A percentile compares a stretch with the other conserved stretches of the same genome.
phyloP scores from a whole-genome alignment of 2,113 vertebrate genomes.

The Tursiops truncatus region DNA sequence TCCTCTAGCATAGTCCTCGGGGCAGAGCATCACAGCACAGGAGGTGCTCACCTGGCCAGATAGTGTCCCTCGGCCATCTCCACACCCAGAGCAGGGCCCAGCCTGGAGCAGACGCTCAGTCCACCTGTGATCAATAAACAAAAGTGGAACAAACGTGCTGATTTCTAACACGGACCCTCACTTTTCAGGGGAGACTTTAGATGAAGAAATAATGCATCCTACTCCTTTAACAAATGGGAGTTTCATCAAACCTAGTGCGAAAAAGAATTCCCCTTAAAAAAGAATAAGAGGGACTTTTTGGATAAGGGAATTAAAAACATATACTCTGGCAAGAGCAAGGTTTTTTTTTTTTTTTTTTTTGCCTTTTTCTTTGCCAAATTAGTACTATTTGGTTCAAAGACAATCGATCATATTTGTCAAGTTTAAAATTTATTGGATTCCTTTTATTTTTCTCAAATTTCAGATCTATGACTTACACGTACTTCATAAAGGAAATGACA shows the following conservation, averaged over 20 bases:
- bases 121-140: background rate
- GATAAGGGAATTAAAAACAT: slow-evolving; percentile 47
- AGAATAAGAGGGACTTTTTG: background rate
- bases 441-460: background rate
- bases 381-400: slow-evolving; percentile 38
- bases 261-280: background rate
- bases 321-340: background rate
- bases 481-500: background rate
- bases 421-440: background rate
- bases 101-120: no score
- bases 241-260: background rate
- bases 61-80: fast-evolving
- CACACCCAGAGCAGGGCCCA: fast-evolving
- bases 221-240: background rate
- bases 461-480: background rate
- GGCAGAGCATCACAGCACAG: fast-evolving
- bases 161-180: background rate
- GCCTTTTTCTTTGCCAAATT: slow-evolving; percentile 26
- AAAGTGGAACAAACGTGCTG: fast-evolving
- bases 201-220: background rate
- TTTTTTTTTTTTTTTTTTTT: background rate
- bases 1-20: fast-evolving
- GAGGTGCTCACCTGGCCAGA: no score
- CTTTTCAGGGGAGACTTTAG: background rate
- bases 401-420: background rate